These are phyloP conservation scores for Bradypodion ventrale DNA, from an alignment of 2,797 vertebrate species.

Conservation along the genomic window DNA sequence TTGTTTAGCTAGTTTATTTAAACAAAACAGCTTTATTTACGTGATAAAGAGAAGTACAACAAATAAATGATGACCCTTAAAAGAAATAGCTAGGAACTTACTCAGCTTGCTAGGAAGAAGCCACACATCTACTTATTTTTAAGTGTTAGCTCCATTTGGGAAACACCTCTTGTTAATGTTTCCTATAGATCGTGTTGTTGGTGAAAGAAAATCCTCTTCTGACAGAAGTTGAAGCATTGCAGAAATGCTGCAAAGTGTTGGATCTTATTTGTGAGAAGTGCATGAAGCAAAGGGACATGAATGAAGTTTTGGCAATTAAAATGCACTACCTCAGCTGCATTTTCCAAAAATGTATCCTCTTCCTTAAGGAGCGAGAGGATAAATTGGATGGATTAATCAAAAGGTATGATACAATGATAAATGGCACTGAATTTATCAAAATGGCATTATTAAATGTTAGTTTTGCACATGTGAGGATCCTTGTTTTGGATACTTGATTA, in stretches of 20 bases:
- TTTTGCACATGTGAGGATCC: neutral
- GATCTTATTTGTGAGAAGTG: constrained; percentile 96
- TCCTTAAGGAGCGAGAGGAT: constrained; percentile 88
- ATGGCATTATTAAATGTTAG: too few relatives aligned
- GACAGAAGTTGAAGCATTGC: constrained; percentile 84
- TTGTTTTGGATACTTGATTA: neutral
- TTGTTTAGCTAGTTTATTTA: neutral
- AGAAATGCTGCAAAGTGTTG: constrained; percentile 89
- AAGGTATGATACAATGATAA: constrained; percentile 74
- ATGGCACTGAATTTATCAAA: neutral
- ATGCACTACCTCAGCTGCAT: constrained; percentile 97
- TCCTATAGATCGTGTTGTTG: constrained; percentile 87
- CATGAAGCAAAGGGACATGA: constrained; percentile 98
- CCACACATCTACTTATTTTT: too few relatives aligned
- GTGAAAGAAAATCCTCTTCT: constrained; percentile 93
- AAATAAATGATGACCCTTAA: constrained; percentile 8
- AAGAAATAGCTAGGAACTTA: neutral
- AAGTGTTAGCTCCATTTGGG: neutral
- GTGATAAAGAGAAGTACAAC: neutral
- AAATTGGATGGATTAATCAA: constrained; percentile 89
- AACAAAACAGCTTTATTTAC: neutral
- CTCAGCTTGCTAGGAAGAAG: constrained; percentile 6
- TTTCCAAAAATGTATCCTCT: constrained; percentile 88
- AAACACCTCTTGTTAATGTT: constrained; percentile 38
- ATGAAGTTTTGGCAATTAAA: constrained; percentile 97